Percentiles rank a stretch among this genome's conserved stretches.
These are phyloP conservation scores for Macquaria ambigua DNA, from an alignment of 2,113 vertebrate genomes.

Conservation along the genomic window DNA sequence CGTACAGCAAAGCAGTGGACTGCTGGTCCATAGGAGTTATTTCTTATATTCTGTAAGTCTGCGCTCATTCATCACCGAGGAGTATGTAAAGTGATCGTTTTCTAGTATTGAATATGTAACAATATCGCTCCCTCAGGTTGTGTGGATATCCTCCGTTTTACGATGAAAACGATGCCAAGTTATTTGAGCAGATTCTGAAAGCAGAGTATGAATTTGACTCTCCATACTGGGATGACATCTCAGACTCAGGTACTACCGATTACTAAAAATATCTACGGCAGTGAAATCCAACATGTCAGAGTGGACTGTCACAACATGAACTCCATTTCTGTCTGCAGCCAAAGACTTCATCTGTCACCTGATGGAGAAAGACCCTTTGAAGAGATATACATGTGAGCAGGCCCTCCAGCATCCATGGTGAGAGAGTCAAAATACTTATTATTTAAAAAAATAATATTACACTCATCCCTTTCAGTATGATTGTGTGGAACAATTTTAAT, in stretches of 20 bases:
- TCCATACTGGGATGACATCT: constrained; percentile 99
- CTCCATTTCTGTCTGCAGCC: constrained; percentile 81
- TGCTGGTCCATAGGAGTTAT: constrained; percentile 99
- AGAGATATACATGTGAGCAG: constrained; percentile 95
- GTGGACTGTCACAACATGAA: not conserved
- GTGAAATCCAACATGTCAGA: not conserved
- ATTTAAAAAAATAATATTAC: not conserved
- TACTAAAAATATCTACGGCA: not conserved
- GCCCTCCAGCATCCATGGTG: constrained; percentile 98
- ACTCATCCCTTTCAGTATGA: not conserved
- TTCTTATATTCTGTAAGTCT: constrained; percentile 95
- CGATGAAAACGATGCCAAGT: constrained; percentile 96
- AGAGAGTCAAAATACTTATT: constrained; percentile 36
- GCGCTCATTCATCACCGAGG: not conserved
- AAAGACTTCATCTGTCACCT: constrained; percentile 98
- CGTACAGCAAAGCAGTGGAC: constrained; percentile 98
- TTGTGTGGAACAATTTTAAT: not conserved
- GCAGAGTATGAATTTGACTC: constrained; percentile 98
- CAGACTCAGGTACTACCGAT: constrained; percentile 90
- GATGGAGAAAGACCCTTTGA: constrained; percentile 95
- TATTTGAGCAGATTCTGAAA: constrained; percentile 98
- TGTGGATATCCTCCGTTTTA: constrained; percentile 99
- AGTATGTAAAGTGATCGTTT: rapidly evolving
- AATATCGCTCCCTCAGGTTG: constrained; percentile 83
- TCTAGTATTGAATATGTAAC: not conserved